Conservation (phyloP, 2,888 invertebrate species). For the Pandemis cinnamomeana region DNA sequence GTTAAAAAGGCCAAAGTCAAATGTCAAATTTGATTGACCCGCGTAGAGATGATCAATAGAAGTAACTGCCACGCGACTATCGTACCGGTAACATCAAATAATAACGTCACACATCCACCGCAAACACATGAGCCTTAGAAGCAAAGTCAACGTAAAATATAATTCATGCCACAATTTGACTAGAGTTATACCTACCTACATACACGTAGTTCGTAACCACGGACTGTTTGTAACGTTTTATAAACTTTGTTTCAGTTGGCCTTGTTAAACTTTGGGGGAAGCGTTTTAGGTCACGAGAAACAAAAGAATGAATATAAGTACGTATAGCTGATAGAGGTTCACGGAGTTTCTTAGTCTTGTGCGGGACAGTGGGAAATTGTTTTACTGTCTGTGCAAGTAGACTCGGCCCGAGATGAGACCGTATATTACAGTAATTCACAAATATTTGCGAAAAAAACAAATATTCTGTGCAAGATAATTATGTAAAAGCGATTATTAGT, state of each 20-base stretch:
- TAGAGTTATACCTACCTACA: slow-evolving; percentile 42
- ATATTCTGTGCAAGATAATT: neutral
- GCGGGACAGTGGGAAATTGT: slow-evolving; percentile 24
- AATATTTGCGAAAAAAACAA: neutral
- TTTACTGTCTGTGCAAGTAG: slow-evolving; percentile 28
- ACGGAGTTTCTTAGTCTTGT: slow-evolving; percentile 33
- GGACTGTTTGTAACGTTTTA: slow-evolving; percentile 63
- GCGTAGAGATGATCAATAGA: slow-evolving; percentile 52
- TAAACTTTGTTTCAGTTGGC: slow-evolving; percentile 62
- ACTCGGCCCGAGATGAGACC: neutral
- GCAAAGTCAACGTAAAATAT: slow-evolving; percentile 67
- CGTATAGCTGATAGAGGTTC: slow-evolving; percentile 41
- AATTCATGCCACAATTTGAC: slow-evolving; percentile 66
- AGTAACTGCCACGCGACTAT: slow-evolving; percentile 59
- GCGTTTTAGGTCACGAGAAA: slow-evolving; percentile 67
- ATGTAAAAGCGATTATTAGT: neutral
- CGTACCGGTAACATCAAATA: slow-evolving; percentile 69
- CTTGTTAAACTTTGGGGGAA: slow-evolving; percentile 68
- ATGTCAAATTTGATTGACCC: slow-evolving; percentile 29
- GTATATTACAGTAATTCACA: slow-evolving; percentile 13
- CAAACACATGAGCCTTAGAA: slow-evolving; percentile 63
- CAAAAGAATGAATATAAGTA: slow-evolving; percentile 48
- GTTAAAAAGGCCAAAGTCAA: slow-evolving; percentile 22
- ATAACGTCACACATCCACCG: slow-evolving; percentile 65
- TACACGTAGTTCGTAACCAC: slow-evolving; percentile 57